These are phyloP conservation scores for Xanthia togata DNA, from an alignment of 2,888 invertebrate genomes.

Conservation along the genomic window DNA sequence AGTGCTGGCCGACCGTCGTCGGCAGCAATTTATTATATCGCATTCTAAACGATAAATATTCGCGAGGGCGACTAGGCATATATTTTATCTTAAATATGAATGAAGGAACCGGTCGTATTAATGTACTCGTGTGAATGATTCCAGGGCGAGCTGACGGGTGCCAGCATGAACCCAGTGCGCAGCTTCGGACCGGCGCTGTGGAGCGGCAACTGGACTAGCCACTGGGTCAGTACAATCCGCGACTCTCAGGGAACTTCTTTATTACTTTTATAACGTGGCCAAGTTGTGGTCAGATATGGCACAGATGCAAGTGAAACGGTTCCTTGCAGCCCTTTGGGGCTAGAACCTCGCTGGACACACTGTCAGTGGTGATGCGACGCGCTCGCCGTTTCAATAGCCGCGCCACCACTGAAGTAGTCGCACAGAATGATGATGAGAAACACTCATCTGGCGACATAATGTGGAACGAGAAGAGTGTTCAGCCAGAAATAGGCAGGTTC, in stretches of 20 bases:
- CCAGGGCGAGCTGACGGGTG: slow-evolving; percentile 93
- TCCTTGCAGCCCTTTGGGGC: background rate
- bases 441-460: background rate
- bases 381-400: background rate
- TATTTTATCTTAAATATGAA: background rate
- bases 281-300: background rate
- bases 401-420: background rate
- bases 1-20: slow-evolving; percentile 68
- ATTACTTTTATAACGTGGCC: background rate
- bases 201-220: slow-evolving; percentile 90
- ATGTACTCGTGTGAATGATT: background rate
- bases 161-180: slow-evolving; percentile 93
- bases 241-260: too few relatives aligned
- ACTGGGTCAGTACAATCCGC: slow-evolving; percentile 91
- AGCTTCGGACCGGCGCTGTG: slow-evolving; percentile 93
- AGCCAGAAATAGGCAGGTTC: background rate
- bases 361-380: background rate
- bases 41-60: too few relatives aligned
- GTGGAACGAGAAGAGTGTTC: background rate
- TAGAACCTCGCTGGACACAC: background rate
- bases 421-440: background rate
- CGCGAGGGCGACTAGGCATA: background rate
- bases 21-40: background rate
- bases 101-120: background rate
- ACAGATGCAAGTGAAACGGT: background rate